phyloP scores from a whole-genome alignment of 1,140 invertebrate species.

The Aphaenogaster ashmeadi region DNA sequence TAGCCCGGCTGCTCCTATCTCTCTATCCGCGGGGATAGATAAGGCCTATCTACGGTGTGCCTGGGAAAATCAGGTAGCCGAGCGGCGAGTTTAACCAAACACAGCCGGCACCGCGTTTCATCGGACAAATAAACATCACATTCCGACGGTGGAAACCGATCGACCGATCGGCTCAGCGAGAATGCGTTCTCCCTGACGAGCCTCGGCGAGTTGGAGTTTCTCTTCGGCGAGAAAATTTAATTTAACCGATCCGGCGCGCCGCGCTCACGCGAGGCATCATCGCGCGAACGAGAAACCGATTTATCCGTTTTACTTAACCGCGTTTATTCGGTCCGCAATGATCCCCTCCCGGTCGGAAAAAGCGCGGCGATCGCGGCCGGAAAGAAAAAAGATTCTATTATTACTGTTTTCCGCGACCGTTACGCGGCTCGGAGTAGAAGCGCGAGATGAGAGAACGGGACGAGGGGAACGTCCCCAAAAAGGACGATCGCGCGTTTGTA shows the following conservation, averaged over 20 bases:
- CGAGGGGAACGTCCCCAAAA: conserved; percentile 26
- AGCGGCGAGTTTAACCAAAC: not conserved
- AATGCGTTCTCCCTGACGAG: not conserved
- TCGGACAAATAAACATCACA: conserved; percentile 21
- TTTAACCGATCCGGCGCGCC: conserved; percentile 21
- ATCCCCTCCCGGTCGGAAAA: not conserved
- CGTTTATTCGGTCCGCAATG: not conserved
- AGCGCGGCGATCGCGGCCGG: not conserved
- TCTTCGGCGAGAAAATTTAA: conserved; percentile 32
- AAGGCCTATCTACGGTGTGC: not conserved
- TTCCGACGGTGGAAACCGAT: not conserved
- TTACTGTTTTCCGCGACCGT: conserved; percentile 55
- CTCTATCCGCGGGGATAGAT: conserved; percentile 11
- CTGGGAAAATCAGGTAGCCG: not conserved
- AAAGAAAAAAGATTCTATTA: conserved; percentile 13
- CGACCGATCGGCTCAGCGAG: not conserved
- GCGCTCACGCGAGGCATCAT: not conserved
- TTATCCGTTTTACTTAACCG: not conserved
- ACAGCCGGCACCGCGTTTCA: not conserved
- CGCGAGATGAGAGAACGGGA: not conserved
- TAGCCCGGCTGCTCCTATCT: not conserved
- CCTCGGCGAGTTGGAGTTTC: not conserved
- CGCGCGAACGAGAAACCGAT: not conserved
- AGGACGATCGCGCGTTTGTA: conserved; percentile 15
- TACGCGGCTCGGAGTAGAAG: not conserved